A percentile compares a stretch with the other conserved stretches of the same genome.
phyloP scores from a whole-genome alignment of 1,140 invertebrate genomes.

The Lordiphosa mommai region DNA sequence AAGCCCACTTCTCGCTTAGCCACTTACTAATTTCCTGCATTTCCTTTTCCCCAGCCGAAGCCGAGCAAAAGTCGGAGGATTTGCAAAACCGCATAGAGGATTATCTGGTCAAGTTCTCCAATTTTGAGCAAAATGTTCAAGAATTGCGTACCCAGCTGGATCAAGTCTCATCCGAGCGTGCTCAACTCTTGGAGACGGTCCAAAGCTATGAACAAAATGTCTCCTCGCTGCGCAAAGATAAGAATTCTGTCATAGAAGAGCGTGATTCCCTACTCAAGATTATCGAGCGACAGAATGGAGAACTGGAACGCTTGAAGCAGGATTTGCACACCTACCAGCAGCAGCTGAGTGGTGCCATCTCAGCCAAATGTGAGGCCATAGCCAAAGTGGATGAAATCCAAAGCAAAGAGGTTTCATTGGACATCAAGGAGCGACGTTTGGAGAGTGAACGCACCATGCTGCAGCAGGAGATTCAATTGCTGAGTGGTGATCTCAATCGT shows the following conservation, averaged over 20 bases:
- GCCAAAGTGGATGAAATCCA: constrained; percentile 89
- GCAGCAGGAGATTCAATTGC: constrained; percentile 86
- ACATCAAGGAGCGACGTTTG: constrained; percentile 90
- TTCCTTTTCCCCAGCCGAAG: constrained; percentile 67
- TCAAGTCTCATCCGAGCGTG: constrained; percentile 82
- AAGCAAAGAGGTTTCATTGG: constrained; percentile 87
- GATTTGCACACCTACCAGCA: constrained; percentile 84
- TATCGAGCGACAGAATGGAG: constrained; percentile 84
- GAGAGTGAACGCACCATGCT: constrained; percentile 89
- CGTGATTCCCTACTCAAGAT: constrained; percentile 85
- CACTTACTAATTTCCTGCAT: neutral
- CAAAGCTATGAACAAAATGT: constrained; percentile 82
- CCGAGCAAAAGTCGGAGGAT: constrained; percentile 82
- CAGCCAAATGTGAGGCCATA: constrained; percentile 91
- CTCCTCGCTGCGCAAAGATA: constrained; percentile 81
- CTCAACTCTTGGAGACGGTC: constrained; percentile 83
- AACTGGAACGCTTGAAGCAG: constrained; percentile 85
- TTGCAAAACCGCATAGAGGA: constrained; percentile 84
- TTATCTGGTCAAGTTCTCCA: constrained; percentile 83
- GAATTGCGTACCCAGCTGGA: constrained; percentile 84
- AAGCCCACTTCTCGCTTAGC: too few species aligned
- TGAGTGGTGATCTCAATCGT: constrained; percentile 88
- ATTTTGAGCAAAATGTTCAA: constrained; percentile 82
- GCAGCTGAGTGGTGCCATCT: constrained; percentile 85
- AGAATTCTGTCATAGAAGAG: constrained; percentile 85